Evolutionary conservation across 1,140 invertebrate species (phyloP), one percentile per base, ranked within the genome.

Genomic region (Pantala flavescens): DNA sequence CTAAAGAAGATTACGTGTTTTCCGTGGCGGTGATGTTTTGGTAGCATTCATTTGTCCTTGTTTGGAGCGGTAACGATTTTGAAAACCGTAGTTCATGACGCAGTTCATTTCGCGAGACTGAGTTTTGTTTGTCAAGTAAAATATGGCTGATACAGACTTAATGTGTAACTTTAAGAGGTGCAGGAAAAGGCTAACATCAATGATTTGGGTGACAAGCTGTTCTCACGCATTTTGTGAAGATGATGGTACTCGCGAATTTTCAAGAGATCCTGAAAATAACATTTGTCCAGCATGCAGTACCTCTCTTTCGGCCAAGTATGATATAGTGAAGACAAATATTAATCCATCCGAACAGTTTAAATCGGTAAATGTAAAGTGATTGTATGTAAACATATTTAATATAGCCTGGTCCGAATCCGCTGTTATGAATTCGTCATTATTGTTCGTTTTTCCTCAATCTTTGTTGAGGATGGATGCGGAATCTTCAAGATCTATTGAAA

Each of bases 141-240:
- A 36, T 9, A 75, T 75, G 74, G 70, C 70, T 7, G 74, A 75
- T 19, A 36, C 23, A 28, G 70, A 72, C 11, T 43, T 75, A 24
- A 63, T 85, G 42, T 86, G 84, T 77, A 86, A 86, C 81, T 84
- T 82, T 81, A 82, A 83, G 74, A 85, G 84, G 78, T 86, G 84
- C 76, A 82, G 84, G 81, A 83, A 82, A 80, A 77, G 81, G 71
- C 78, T 86, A 77, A 55, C 43, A 16, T 71, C 21, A 16, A 43
- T 24, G 21, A 84, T 84, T 23, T 86, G 84, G 84, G 82, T 86
- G n/a, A 86, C 85, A 42, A 85, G 82, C 71, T 86, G 84, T 80
- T 86, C 84, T 72, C 84, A 85, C 77, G 84, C 83, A 75, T 85
- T 86, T 81, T 86, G 85, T 77, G 79, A 82, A 71, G 85, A 86